Evolutionary conservation across 2,113 vertebrate genomes (phyloP).

Genomic region (Sturnus vulgaris): DNA sequence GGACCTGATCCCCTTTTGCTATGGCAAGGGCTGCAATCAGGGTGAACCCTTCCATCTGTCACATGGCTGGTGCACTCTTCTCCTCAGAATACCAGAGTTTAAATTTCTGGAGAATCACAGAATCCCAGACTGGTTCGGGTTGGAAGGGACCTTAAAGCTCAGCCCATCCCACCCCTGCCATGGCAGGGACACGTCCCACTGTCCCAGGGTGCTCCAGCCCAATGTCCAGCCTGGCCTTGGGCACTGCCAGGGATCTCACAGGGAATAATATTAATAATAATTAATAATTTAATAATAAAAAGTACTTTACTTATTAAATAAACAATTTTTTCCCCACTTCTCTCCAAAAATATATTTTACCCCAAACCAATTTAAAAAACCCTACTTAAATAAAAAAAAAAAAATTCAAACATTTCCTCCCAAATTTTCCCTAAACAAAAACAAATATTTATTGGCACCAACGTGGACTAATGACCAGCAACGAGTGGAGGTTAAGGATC

Average conservation of each 20-base stretch:
- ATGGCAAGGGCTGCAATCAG: background rate
- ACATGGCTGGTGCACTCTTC: background rate
- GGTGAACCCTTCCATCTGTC: background rate
- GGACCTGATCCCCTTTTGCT: background rate
- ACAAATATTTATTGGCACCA: too few relatives aligned
- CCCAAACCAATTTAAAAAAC: too few relatives aligned
- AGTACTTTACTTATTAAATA: too few relatives aligned
- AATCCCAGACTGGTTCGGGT: background rate
- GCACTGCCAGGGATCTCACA: background rate
- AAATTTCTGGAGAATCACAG: background rate
- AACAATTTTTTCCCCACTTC: too few relatives aligned
- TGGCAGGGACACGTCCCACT: background rate
- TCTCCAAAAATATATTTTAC: too few relatives aligned
- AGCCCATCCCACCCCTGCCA: background rate
- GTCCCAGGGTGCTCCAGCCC: background rate
- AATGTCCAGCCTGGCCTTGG: accelerated
- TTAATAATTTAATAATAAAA: too few relatives aligned
- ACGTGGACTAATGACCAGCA: background rate
- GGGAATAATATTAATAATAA: too few relatives aligned
- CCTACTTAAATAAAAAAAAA: too few relatives aligned
- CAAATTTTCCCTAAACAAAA: too few relatives aligned
- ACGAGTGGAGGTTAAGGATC: background rate
- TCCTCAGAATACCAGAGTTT: background rate
- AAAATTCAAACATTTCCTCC: too few relatives aligned
- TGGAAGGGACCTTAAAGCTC: background rate